phyloP scores from a whole-genome alignment of 2,888 invertebrate genomes.

The Machimus atricapillus region DNA sequence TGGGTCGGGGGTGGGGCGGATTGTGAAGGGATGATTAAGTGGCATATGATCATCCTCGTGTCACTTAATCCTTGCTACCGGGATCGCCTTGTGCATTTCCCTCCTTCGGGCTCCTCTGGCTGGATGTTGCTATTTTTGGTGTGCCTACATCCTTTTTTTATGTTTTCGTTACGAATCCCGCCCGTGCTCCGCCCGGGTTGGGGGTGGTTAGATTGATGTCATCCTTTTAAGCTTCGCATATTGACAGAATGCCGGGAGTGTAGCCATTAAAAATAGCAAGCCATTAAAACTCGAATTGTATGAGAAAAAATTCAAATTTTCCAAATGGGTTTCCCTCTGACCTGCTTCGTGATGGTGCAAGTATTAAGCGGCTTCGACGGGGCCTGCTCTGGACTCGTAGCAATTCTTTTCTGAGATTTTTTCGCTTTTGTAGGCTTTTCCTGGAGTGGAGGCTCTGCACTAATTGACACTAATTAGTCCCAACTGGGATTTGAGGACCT shows the following conservation, averaged over 20 bases:
- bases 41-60: conserved; percentile 43
- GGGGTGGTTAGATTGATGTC: neutral
- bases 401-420: conserved; percentile 18
- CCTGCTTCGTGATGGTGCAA: conserved; percentile 45
- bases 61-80: conserved; percentile 41
- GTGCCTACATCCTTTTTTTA: neutral
- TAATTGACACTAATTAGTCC: conserved; percentile 13
- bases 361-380: conserved; percentile 32
- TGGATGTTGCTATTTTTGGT: neutral
- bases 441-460: neutral
- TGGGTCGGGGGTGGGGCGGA: neutral
- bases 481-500: neutral
- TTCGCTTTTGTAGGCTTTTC: neutral
- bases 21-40: conserved; percentile 37
- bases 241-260: neutral
- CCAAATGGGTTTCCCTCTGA: conserved; percentile 25
- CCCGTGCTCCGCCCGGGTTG: neutral
- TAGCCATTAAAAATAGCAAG: conserved; percentile 17
- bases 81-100: neutral
- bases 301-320: conserved; percentile 42
- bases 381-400: neutral
- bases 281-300: conserved; percentile 27
- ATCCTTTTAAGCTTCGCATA: conserved; percentile 17
- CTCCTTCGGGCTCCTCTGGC: neutral
- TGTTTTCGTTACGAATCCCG: neutral